Conservation (phyloP, 2,888 invertebrate genomes). For the Neoaliturus tenellus region DNA sequence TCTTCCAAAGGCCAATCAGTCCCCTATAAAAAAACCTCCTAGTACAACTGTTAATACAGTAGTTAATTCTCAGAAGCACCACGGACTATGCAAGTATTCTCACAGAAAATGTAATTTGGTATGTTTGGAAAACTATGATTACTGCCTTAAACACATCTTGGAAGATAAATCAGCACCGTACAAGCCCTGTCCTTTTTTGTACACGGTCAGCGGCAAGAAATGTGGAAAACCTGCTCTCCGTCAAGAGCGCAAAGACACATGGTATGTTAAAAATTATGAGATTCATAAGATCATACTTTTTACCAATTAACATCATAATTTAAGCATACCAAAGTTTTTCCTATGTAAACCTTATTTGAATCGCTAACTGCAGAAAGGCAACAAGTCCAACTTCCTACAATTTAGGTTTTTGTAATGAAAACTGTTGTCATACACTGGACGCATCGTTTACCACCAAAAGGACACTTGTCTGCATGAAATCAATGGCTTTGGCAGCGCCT, state of each 20-base stretch:
- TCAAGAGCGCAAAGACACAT: constrained; percentile 81
- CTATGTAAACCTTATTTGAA: too few relatives aligned
- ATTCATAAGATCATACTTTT: too few relatives aligned
- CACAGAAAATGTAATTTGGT: constrained; percentile 80
- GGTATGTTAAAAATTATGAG: constrained; percentile 75
- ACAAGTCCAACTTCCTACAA: too few relatives aligned
- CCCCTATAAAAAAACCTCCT: not conserved
- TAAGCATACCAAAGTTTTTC: too few relatives aligned
- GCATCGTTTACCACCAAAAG: too few relatives aligned
- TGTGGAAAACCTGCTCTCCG: constrained; percentile 88
- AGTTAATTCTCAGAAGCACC: not conserved
- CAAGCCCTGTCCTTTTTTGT: constrained; percentile 85
- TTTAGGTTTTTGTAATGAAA: too few relatives aligned
- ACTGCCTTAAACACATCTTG: constrained; percentile 89
- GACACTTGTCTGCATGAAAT: too few relatives aligned
- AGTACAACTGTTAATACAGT: not conserved
- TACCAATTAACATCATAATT: too few relatives aligned
- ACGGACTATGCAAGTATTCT: constrained; percentile 70
- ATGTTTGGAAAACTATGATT: constrained; percentile 83
- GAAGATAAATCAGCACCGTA: constrained; percentile 90
- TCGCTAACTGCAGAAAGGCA: too few relatives aligned
- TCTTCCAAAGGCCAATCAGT: constrained; percentile 3
- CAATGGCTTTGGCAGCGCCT: too few relatives aligned
- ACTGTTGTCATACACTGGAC: too few relatives aligned
- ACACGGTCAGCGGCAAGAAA: constrained; percentile 81